Percentiles rank a stretch among this genome's conserved stretches.
phyloP scores from a whole-genome alignment of 2,888 invertebrate species.

The Amaurobius ferox region DNA sequence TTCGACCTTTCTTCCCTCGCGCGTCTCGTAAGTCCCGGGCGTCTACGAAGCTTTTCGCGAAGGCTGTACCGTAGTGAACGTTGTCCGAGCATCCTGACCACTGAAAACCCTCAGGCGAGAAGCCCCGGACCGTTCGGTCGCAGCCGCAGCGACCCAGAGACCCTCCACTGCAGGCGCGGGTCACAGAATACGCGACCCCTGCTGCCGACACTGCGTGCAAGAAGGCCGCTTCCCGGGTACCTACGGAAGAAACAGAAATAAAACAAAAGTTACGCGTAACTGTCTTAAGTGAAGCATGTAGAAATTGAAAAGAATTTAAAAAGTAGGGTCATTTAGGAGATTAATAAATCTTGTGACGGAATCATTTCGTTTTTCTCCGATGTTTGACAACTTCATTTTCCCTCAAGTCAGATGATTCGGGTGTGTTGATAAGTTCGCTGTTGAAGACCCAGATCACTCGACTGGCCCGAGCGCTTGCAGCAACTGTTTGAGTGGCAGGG shows the following conservation, averaged over 20 bases:
- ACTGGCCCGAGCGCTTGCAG: no score
- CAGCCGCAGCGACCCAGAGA: conserved; percentile 79
- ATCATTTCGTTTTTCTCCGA: no score
- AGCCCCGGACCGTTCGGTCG: conserved; percentile 77
- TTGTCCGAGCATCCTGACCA: conserved; percentile 78
- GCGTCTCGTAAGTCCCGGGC: conserved; percentile 75
- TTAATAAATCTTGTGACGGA: no score
- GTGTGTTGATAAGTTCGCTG: no score
- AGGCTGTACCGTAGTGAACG: conserved; percentile 77
- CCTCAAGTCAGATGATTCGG: no score
- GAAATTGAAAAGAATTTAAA: no score
- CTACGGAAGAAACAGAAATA: conserved; percentile 73
- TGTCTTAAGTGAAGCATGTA: no score
- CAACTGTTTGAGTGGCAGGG: no score
- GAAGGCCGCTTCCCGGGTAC: conserved; percentile 78
- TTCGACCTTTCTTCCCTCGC: conserved; percentile 57
- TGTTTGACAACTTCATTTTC: no score
- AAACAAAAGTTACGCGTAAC: no score
- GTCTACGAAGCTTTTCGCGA: conserved; percentile 77
- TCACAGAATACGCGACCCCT: conserved; percentile 79
- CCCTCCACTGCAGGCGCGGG: conserved; percentile 79
- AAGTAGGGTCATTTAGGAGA: no score
- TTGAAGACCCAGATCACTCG: no score
- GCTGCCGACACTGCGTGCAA: conserved; percentile 78
- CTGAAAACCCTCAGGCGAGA: conserved; percentile 76